phyloP scores from a whole-genome alignment of 2,797 vertebrate genomes.

The Podargus strigoides region DNA sequence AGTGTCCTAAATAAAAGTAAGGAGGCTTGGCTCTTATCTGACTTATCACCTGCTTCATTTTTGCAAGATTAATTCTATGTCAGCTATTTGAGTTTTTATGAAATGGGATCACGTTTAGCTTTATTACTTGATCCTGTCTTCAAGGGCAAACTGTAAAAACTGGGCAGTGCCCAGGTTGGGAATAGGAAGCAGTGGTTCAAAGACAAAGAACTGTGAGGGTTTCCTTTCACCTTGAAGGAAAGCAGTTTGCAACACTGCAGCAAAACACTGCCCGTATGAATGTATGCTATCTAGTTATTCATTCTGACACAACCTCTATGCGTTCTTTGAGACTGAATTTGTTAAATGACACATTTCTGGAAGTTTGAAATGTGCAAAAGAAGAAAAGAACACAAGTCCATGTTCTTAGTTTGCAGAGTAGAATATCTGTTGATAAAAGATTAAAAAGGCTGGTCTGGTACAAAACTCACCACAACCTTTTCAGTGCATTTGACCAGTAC shows the following conservation, averaged over 20 bases:
- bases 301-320: neutral
- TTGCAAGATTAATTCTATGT: neutral
- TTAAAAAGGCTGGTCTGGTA: neutral
- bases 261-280: neutral
- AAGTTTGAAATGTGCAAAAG: neutral
- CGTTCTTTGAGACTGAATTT: neutral
- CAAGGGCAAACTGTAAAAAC: neutral
- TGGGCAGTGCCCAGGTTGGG: neutral
- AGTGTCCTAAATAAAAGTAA: neutral
- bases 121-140: neutral
- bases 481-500: neutral
- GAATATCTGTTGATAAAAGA: neutral
- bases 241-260: neutral
- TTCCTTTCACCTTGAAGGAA: neutral
- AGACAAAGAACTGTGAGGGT: neutral
- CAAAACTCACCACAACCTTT: neutral
- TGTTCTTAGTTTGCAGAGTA: neutral
- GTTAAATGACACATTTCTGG: neutral
- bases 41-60: neutral
- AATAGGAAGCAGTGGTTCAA: neutral
- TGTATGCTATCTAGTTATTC: neutral
- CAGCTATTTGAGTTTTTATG: neutral
- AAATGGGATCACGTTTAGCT: neutral
- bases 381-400: neutral
- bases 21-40: neutral